These are phyloP conservation scores for Drosophila sechellia DNA, from an alignment of 1,140 invertebrate species.

Conservation along the genomic window DNA sequence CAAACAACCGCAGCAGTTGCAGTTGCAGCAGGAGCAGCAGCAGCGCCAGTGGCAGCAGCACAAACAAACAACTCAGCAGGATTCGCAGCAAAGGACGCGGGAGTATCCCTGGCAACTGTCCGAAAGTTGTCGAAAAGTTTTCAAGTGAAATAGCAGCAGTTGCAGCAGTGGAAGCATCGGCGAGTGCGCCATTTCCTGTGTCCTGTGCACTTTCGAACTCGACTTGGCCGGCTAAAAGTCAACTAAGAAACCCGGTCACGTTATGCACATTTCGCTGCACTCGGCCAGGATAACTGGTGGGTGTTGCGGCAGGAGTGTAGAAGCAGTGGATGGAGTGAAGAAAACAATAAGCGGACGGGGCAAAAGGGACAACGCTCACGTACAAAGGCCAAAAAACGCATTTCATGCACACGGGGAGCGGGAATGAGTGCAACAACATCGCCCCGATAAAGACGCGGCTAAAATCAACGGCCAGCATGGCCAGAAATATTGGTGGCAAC, in stretches of 20 bases:
- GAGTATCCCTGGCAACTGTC: slow-evolving; percentile 71
- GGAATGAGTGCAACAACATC: slow-evolving; percentile 10
- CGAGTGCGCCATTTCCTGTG: slow-evolving; percentile 27
- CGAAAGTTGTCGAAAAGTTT: slow-evolving; percentile 80
- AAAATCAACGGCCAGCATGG: slow-evolving; percentile 69
- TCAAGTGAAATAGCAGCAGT: slow-evolving; percentile 71
- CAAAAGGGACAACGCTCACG: slow-evolving; percentile 64
- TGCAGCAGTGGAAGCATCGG: neutral
- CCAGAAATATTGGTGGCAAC: slow-evolving; percentile 81
- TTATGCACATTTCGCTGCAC: slow-evolving; percentile 80
- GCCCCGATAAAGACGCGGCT: slow-evolving; percentile 47
- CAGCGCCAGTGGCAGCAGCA: slow-evolving; percentile 9
- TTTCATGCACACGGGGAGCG: slow-evolving; percentile 60
- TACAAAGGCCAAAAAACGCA: slow-evolving; percentile 81
- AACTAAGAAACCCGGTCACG: slow-evolving; percentile 81
- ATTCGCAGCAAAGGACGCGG: slow-evolving; percentile 8
- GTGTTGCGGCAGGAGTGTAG: neutral
- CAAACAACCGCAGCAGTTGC: slow-evolving; percentile 57
- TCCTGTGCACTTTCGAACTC: slow-evolving; percentile 43
- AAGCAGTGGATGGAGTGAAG: neutral
- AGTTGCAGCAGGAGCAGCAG: neutral
- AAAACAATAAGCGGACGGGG: slow-evolving; percentile 25
- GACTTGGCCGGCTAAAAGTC: slow-evolving; percentile 55
- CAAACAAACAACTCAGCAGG: slow-evolving; percentile 47
- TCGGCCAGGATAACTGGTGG: slow-evolving; percentile 43